A percentile compares a stretch with the other conserved stretches of the same genome.
phyloP scores from a whole-genome alignment of 2,888 invertebrate species.

The Amiota mariae region DNA sequence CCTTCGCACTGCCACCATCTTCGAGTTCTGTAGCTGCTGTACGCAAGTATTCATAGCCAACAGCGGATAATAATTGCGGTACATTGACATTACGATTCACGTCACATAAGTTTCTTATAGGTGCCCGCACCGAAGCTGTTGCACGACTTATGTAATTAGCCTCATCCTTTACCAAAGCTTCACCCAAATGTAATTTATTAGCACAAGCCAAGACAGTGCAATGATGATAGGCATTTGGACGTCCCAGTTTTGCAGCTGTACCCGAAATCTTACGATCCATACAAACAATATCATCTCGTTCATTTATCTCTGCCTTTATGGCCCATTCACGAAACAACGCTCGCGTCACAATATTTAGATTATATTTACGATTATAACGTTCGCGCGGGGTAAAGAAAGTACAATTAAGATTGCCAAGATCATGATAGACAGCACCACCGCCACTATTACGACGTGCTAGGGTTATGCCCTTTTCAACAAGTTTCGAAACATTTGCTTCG shows the following conservation, averaged over 20 bases:
- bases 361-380: slow-evolving; percentile 88
- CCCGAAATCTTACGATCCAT: slow-evolving; percentile 90
- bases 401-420: slow-evolving; percentile 92
- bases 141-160: slow-evolving; percentile 88
- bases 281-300: slow-evolving; percentile 90
- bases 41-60: slow-evolving; percentile 89
- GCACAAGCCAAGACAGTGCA: slow-evolving; percentile 94
- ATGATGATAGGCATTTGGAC: slow-evolving; percentile 95
- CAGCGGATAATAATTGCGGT: slow-evolving; percentile 82
- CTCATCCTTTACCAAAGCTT: slow-evolving; percentile 84
- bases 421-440: slow-evolving; percentile 97
- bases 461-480: slow-evolving; percentile 80
- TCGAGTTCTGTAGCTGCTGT: slow-evolving; percentile 80
- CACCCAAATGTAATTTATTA: slow-evolving; percentile 83
- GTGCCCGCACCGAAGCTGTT: slow-evolving; percentile 86
- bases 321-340: slow-evolving; percentile 89
- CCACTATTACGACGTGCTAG: slow-evolving; percentile 94
- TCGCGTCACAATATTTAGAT: slow-evolving; percentile 89
- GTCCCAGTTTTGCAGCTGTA: slow-evolving; percentile 93
- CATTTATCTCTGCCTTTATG: slow-evolving; percentile 83
- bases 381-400: slow-evolving; percentile 91
- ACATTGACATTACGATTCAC: slow-evolving; percentile 82
- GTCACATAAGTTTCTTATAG: slow-evolving; percentile 88
- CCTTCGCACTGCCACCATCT: slow-evolving; percentile 82
- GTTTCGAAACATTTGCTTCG: slow-evolving; percentile 86